These are phyloP conservation scores for Corythoichthys intestinalis DNA, from an alignment of 2,113 vertebrate species.

Conservation along the genomic window DNA sequence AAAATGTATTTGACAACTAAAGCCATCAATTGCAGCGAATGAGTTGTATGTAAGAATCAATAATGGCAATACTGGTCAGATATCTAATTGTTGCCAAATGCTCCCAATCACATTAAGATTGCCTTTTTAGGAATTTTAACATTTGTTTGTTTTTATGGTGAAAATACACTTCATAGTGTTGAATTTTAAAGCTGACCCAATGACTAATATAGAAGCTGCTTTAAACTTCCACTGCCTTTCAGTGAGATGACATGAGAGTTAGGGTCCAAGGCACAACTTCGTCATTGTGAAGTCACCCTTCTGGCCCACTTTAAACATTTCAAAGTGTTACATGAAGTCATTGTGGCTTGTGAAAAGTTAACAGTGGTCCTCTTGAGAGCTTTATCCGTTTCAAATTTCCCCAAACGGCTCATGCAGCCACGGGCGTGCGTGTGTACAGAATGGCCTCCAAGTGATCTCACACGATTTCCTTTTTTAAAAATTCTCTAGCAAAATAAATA, in stretches of 20 bases:
- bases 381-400: conserved; percentile 44
- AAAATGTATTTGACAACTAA: too few species aligned
- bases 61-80: too few species aligned
- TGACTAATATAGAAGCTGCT: background rate
- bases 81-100: too few species aligned
- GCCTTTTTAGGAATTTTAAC: background rate
- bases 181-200: background rate
- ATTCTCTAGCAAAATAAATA: conserved; percentile 51
- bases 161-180: too few species aligned
- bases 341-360: conserved; percentile 4
- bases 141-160: background rate
- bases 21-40: too few species aligned
- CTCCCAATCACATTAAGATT: too few species aligned
- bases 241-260: background rate
- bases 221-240: background rate
- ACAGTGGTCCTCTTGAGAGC: conserved; percentile 19
- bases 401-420: conserved; percentile 20
- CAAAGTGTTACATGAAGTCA: conserved; percentile 15
- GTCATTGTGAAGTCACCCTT: conserved; percentile 2
- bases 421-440: conserved; percentile 1
- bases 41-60: too few species aligned
- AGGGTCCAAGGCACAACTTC: background rate
- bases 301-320: conserved; percentile 13
- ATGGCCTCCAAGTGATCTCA: conserved; percentile 24
- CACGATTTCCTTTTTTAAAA: conserved; percentile 39